These are phyloP conservation scores for Drosophila sulfurigaster DNA, from an alignment of 1,140 invertebrate genomes.

Conservation along the genomic window DNA sequence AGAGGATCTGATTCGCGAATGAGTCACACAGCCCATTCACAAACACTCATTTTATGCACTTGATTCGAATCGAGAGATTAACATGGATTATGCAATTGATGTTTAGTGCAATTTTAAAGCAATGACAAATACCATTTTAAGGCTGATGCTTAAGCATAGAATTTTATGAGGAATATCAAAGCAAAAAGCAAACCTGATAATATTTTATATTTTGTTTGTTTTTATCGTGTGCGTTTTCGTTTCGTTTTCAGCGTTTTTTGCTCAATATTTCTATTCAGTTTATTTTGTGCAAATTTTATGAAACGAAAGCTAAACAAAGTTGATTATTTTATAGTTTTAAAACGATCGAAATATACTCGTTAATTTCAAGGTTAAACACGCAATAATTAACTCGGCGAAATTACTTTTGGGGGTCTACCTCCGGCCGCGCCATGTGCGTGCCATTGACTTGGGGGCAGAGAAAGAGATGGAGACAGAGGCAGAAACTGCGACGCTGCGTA, in stretches of 20 bases:
- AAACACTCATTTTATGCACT: not conserved
- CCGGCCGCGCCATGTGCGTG: conserved; percentile 52
- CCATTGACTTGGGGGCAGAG: conserved; percentile 8
- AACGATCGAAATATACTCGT: conserved; percentile 70
- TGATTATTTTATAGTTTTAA: conserved; percentile 81
- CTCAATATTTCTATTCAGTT: conserved; percentile 20
- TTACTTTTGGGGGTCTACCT: conserved; percentile 56
- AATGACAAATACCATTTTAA: conserved; percentile 4
- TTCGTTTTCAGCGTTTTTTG: conserved; percentile 21
- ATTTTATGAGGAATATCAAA: conserved; percentile 29
- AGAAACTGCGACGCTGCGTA: not conserved
- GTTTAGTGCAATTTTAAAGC: not conserved
- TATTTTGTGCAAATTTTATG: conserved; percentile 56
- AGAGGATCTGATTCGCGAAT: not conserved
- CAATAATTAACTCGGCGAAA: conserved; percentile 78
- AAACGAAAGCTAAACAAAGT: conserved; percentile 75
- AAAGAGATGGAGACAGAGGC: not conserved
- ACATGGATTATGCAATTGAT: not conserved
- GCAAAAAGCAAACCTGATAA: conserved; percentile 19
- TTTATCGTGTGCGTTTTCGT: conserved; percentile 16
- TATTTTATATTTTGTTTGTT: conserved; percentile 3
- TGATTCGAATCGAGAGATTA: not conserved
- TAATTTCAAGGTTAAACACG: conserved; percentile 76
- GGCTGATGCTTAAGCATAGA: not conserved
- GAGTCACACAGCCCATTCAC: conserved; percentile 8